Conservation (phyloP, 2,888 invertebrate genomes). For the Cotesia congregata region DNA sequence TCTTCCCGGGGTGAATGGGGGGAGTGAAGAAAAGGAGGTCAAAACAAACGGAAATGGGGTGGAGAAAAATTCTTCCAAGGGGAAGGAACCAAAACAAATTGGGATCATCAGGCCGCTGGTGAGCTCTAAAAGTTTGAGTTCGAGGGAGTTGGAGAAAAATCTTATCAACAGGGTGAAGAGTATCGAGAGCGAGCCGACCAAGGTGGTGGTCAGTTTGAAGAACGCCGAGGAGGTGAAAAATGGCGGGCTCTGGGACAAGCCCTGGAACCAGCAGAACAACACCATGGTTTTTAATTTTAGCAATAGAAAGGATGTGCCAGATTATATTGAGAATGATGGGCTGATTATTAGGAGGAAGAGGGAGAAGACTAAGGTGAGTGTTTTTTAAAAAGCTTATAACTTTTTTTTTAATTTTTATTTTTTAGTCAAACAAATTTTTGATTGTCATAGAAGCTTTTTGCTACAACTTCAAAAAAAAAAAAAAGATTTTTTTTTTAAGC, state of each 20-base stretch:
- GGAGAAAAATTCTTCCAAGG: neutral
- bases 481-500: too few species aligned
- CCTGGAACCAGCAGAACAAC: conserved; percentile 76
- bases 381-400: neutral
- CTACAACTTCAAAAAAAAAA: too few species aligned
- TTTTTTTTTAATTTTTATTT: neutral
- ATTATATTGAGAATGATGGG: conserved; percentile 93
- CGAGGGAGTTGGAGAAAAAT: conserved; percentile 79
- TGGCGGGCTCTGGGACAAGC: conserved; percentile 69
- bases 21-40: conserved; percentile 61
- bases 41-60: conserved; percentile 34
- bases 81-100: conserved; percentile 68
- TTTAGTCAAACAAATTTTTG: too few species aligned
- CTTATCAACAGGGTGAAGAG: conserved; percentile 78
- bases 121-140: conserved; percentile 72
- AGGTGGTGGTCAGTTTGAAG: conserved; percentile 70
- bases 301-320: conserved; percentile 86
- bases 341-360: conserved; percentile 79
- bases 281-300: conserved; percentile 91
- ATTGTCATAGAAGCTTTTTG: too few species aligned
- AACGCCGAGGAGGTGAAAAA: conserved; percentile 66
- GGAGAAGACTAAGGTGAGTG: conserved; percentile 81
- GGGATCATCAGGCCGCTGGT: conserved; percentile 72
- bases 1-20: conserved; percentile 63
- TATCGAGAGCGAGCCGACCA: conserved; percentile 69